These are phyloP conservation scores for Pyrochroa serraticornis DNA, from an alignment of 2,888 invertebrate species.

Conservation along the genomic window DNA sequence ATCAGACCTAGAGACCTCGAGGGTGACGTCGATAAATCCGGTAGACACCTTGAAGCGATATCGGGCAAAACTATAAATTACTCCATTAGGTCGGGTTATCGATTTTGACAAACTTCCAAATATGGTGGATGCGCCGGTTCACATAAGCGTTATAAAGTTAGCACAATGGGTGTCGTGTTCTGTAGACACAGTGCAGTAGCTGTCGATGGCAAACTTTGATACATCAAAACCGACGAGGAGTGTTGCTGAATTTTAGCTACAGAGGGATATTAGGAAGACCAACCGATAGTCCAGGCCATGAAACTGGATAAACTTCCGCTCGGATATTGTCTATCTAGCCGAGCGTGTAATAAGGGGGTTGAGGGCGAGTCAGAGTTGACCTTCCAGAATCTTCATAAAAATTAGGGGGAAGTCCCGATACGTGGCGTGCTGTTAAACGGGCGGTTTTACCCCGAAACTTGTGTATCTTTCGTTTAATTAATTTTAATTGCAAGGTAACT, in stretches of 20 bases:
- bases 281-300: conserved; percentile 15
- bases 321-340: conserved; percentile 40
- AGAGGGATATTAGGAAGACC: conserved; percentile 9
- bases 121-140: conserved; percentile 26
- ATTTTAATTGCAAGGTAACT: too few relatives aligned
- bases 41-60: conserved; percentile 3
- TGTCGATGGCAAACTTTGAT: conserved; percentile 20
- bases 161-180: conserved; percentile 3
- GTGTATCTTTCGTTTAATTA: too few relatives aligned
- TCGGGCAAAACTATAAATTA: conserved; percentile 18
- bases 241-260: conserved; percentile 5
- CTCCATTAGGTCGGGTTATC: conserved; percentile 23
- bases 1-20: neutral
- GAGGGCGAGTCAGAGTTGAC: conserved; percentile 20
- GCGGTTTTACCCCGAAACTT: too few relatives aligned
- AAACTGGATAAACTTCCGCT: conserved; percentile 38
- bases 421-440: neutral
- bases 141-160: conserved; percentile 4
- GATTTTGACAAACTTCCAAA: conserved; percentile 35
- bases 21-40: conserved; percentile 9
- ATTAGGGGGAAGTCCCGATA: neutral
- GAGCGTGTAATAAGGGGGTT: conserved; percentile 37
- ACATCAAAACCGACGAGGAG: conserved; percentile 8
- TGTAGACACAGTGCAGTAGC: conserved; percentile 4
- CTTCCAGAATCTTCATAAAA: conserved; percentile 3